Evolutionary conservation across 30 jellyfish, hydroid and myxozoan species (phyloP), one percentile per base, ranked within the genome.

Genomic region (Turritopsis dohrnii): DNA sequence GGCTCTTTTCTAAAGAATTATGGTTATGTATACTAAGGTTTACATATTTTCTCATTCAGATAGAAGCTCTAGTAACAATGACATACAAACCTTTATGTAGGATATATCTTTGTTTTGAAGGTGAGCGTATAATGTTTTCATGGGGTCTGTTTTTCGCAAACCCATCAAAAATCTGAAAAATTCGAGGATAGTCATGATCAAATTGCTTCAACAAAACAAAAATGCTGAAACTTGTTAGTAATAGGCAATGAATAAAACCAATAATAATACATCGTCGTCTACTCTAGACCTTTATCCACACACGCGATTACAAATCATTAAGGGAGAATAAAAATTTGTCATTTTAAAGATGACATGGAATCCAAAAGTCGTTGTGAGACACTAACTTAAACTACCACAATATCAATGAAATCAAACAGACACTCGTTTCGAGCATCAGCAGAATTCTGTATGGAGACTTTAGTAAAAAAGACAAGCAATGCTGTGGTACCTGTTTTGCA

Each of bases 1-100:
- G 0, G 85, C 89, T 24, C 76, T 86, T 82, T 82, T 82, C 89
- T 82, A 81, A 81, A 66, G 17, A 76, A 28, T 16, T n/a, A n/a
- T n/a, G n/a, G n/a, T n/a, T n/a, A n/a, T n/a, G n/a, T n/a, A n/a
- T n/a, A n/a, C 19, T 17, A 72, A 25, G n/a, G n/a, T n/a, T n/a
- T n/a, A n/a, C n/a, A n/a, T n/a, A n/a, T n/a, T n/a, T n/a, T n/a
- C n/a, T n/a, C n/a, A n/a, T n/a, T n/a, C n/a, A n/a, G n/a, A n/a
- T n/a, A n/a, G 19, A 27, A 69, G 23, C 77, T n/a, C 28, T 0
- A 23, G 30, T n/a, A 69, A 0, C 77, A 69, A 69, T 7, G 0
- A 3, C 17, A 79, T 16, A 79, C 1, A 20, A 5, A 80, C 87
- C 87, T 80, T 80, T 25, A 80, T 28, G 28, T 80, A 80, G 7